Evolutionary conservation across 1,140 invertebrate species (phyloP).

Genomic region (Pachyrhynchus sulphureomaculatus): DNA sequence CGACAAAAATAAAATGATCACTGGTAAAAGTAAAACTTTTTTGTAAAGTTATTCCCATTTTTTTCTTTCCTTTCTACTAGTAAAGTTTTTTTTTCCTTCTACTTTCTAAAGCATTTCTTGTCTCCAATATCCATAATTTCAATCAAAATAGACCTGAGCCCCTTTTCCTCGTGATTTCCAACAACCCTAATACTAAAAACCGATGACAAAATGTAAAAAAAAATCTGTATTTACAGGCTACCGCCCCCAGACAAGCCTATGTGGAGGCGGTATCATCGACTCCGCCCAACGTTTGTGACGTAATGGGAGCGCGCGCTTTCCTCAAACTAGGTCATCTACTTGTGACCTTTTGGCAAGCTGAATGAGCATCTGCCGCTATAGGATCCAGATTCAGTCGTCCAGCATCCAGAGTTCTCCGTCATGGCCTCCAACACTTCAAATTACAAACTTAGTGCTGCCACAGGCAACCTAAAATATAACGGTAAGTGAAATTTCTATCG

Average conservation of each 20-base stretch:
- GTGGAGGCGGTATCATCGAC: constrained; percentile 11
- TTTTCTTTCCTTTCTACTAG: too few relatives aligned
- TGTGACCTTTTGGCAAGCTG: constrained; percentile 43
- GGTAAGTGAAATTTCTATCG: constrained; percentile 40
- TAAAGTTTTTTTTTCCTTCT: too few relatives aligned
- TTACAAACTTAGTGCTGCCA: constrained; percentile 46
- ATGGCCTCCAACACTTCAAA: constrained; percentile 47
- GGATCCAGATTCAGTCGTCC: constrained; percentile 28
- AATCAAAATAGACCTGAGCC: constrained; percentile 10
- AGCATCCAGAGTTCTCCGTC: constrained; percentile 44
- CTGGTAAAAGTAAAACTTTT: too few relatives aligned
- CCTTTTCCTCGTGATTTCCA: background rate
- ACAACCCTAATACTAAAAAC: background rate
- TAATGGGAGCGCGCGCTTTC: constrained; percentile 42
- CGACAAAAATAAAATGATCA: too few relatives aligned
- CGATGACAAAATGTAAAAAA: constrained; percentile 4
- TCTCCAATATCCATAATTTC: constrained; percentile 14
- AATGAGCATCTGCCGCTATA: constrained; percentile 39
- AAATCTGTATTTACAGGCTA: background rate
- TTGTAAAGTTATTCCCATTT: too few relatives aligned
- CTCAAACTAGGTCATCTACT: constrained; percentile 48
- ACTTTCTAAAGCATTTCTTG: too few relatives aligned
- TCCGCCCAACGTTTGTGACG: constrained; percentile 40
- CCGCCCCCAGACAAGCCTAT: constrained; percentile 10
- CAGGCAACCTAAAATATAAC: constrained; percentile 45